These are phyloP conservation scores for Zaprionus camerounensis DNA, from an alignment of 1,140 invertebrate species.

Conservation along the genomic window DNA sequence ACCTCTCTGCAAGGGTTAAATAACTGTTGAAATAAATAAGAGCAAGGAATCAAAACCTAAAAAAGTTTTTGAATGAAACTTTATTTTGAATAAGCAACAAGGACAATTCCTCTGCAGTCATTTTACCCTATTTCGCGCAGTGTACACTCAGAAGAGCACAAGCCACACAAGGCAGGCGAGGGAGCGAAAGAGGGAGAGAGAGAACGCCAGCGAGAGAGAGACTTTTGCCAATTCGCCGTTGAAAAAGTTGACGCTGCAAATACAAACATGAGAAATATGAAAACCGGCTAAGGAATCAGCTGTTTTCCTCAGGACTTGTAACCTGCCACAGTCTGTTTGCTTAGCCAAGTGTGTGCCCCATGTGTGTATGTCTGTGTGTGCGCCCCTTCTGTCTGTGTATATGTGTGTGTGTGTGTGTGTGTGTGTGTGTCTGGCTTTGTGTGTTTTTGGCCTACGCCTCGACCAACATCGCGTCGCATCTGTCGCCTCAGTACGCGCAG, in stretches of 20 bases:
- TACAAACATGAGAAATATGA: conserved; percentile 23
- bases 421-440: conserved; percentile 16
- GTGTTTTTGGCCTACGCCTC: conserved; percentile 31
- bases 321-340: conserved; percentile 32
- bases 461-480: conserved; percentile 16
- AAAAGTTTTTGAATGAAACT: no score
- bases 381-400: conserved; percentile 26
- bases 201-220: not conserved
- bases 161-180: not conserved
- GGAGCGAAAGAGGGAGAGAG: not conserved
- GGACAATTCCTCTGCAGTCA: no score
- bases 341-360: conserved; percentile 10
- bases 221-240: conserved; percentile 35
- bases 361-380: not conserved
- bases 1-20: no score
- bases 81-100: no score
- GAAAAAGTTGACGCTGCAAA: conserved; percentile 30
- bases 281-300: conserved; percentile 77
- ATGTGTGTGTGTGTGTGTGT: conserved; percentile 5
- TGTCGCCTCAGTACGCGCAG: conserved; percentile 58
- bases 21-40: no score
- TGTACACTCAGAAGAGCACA: not conserved
- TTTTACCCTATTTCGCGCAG: not conserved
- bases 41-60: no score
- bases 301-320: conserved; percentile 56